Conservation (phyloP, 2,888 invertebrate genomes). For the Andrena minutula region DNA sequence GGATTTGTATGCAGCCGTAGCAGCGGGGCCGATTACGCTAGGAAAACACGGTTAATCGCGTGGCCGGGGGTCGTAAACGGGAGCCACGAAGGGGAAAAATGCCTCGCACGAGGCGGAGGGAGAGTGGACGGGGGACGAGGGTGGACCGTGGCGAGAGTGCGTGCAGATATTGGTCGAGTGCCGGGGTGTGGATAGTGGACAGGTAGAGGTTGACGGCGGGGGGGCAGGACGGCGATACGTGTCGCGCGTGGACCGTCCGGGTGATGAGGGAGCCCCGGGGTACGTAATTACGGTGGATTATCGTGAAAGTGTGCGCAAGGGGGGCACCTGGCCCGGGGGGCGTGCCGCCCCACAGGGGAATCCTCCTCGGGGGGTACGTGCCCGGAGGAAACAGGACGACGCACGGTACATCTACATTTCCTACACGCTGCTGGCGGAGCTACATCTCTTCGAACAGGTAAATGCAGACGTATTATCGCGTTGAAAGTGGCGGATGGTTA, state of each 20-base stretch:
- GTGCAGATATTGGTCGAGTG: slow-evolving; percentile 29
- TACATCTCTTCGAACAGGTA: slow-evolving; percentile 89
- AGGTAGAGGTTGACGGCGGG: slow-evolving; percentile 43
- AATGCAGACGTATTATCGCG: slow-evolving; percentile 58
- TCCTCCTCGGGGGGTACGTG: slow-evolving; percentile 75
- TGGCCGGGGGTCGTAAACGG: background rate
- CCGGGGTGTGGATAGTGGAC: slow-evolving; percentile 46
- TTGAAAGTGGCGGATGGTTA: background rate
- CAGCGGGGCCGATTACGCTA: slow-evolving; percentile 16
- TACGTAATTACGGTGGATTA: slow-evolving; percentile 81
- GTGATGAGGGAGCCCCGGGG: slow-evolving; percentile 70
- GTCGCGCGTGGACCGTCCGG: slow-evolving; percentile 35
- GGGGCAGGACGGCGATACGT: background rate
- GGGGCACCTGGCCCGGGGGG: slow-evolving; percentile 84
- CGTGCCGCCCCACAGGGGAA: slow-evolving; percentile 83
- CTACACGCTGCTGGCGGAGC: slow-evolving; percentile 87
- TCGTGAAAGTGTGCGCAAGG: slow-evolving; percentile 76
- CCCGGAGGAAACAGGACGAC: slow-evolving; percentile 86
- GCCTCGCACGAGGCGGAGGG: background rate
- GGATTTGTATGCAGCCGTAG: slow-evolving; percentile 25
- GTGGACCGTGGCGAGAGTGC: slow-evolving; percentile 48
- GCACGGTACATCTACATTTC: slow-evolving; percentile 89
- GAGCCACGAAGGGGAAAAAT: slow-evolving; percentile 33
- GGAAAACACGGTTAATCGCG: slow-evolving; percentile 17
- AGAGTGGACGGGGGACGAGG: slow-evolving; percentile 27